Base-by-base conservation (phyloP, 2,888 invertebrate species). In the Acanthococcus lagerstroemiae region DNA sequence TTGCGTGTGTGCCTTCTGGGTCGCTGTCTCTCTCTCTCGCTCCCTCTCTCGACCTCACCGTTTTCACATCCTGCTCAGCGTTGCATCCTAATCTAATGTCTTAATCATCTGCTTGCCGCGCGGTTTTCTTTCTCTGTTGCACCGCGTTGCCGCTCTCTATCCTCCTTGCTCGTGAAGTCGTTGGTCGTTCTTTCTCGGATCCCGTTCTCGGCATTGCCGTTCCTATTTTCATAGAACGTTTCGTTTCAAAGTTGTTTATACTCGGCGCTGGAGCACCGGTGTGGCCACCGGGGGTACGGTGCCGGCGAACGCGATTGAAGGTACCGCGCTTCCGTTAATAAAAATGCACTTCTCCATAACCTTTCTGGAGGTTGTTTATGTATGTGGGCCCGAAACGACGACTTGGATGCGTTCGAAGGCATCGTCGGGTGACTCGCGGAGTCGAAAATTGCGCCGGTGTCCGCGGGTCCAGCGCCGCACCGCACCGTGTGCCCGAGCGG, bases 21-120 rank as follows among this genome's bases (percentile, higher is more conserved):
- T 66, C 63, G 67, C 65, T 58, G 67, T 67, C 56, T 65, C 67
- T 61, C 69, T 37, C 67, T 67, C 71, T 69, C 70, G 68, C 70
- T 60, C 69, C 67, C 67, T 67, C 69, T 68, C 69, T 67, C 68
- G 68, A 55, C 45, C n/a, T n/a, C n/a, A n/a, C n/a, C n/a, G n/a
- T n/a, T 37, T n/a, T 37, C 37, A n/a, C 37, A 37, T 37, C 37
- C 37, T 37, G 37, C 37, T 37, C 37, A 15, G 37, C n/a, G 3
- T 37, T 37, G 37, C 3, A 56, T 66, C 45, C 54, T 63, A 67
- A 65, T 67, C 58, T 69, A 57, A 58, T 58, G 58, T 58, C 58
- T 58, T 58, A 58, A 58, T 58, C 50, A 55, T 68, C 67, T 67
- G 52, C 37, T 58, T 60, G 55, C 50, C 67, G 56, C 55, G 27